Percentiles rank a stretch among this genome's conserved stretches.
Conservation (phyloP, 37 sponge, comb jelly and placozoan species). For the Cliona cf. orientalis region DNA sequence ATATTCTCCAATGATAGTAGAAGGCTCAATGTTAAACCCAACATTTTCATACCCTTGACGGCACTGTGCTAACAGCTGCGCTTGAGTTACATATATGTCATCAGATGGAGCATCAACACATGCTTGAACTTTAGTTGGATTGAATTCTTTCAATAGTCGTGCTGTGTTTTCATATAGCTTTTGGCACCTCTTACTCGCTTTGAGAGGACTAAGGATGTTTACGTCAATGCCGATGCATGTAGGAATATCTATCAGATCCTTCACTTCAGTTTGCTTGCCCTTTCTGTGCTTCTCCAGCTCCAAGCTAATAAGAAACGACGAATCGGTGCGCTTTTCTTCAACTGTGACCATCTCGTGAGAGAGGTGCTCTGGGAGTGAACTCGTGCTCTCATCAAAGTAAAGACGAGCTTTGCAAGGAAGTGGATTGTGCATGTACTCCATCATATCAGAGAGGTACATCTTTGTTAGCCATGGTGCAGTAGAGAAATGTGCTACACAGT, state of each 20-base stretch:
- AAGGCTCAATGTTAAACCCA: too few species aligned
- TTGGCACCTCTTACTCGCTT: not conserved
- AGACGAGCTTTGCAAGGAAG: slow-evolving; percentile 8
- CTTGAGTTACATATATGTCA: slow-evolving; percentile 23
- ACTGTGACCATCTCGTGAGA: not conserved
- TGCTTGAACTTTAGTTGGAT: slow-evolving; percentile 13
- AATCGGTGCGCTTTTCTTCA: not conserved
- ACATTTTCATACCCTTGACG: too few species aligned
- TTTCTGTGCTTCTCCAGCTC: not conserved
- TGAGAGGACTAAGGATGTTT: not conserved
- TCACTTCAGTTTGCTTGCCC: too few species aligned
- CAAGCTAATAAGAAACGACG: slow-evolving; percentile 6
- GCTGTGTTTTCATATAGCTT: not conserved
- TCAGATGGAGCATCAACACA: slow-evolving; percentile 22
- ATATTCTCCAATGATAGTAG: too few species aligned
- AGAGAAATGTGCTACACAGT: slow-evolving; percentile 5
- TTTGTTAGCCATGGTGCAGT: slow-evolving; percentile 1
- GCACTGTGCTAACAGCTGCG: slow-evolving; percentile 16
- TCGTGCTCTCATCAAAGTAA: not conserved
- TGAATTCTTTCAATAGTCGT: not conserved
- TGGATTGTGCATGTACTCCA: not conserved
- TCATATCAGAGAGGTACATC: slow-evolving; percentile 10
- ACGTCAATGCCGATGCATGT: slow-evolving; percentile 2
- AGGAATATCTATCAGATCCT: slow-evolving; percentile 7
- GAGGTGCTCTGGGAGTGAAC: not conserved